phyloP scores from a whole-genome alignment of 1,140 invertebrate genomes.

The Pogonomyrmex californicus region DNA sequence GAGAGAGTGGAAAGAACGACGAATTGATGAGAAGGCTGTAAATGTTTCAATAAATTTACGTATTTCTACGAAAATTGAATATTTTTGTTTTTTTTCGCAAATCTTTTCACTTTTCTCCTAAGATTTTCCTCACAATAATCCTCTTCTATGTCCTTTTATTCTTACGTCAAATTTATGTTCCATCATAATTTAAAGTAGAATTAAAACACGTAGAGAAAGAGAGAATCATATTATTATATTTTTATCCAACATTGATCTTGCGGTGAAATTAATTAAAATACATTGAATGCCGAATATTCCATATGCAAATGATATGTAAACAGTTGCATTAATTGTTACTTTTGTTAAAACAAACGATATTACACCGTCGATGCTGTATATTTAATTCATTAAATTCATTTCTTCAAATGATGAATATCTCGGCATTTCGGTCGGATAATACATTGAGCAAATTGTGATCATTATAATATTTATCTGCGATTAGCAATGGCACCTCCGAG shows the following conservation, averaged over 20 bases:
- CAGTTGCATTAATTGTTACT: conserved; percentile 62
- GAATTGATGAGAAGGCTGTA: conserved; percentile 78
- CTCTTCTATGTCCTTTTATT: conserved; percentile 17
- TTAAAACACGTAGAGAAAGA: neutral
- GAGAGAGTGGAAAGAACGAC: conserved; percentile 26
- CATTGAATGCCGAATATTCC: conserved; percentile 42
- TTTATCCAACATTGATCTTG: conserved; percentile 50
- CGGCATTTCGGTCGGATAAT: conserved; percentile 39
- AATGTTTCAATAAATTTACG: conserved; percentile 86
- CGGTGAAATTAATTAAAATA: conserved; percentile 60
- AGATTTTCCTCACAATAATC: conserved; percentile 8
- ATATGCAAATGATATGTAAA: conserved; percentile 59
- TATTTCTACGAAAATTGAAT: conserved; percentile 83
- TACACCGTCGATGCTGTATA: conserved; percentile 2
- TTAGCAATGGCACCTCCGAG: conserved; percentile 39
- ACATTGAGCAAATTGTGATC: conserved; percentile 38
- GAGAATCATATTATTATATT: conserved; percentile 34
- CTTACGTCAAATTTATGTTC: neutral
- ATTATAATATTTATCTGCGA: conserved; percentile 52
- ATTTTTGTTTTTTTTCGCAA: neutral
- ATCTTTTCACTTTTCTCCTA: conserved; percentile 2
- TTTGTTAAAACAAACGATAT: conserved; percentile 54
- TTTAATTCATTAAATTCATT: conserved; percentile 56
- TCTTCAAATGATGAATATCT: conserved; percentile 53
- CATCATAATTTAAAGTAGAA: conserved; percentile 1